A percentile compares a stretch with the other conserved stretches of the same genome.
These are phyloP conservation scores for Ctenomys sociabilis DNA, from an alignment of 2,113 vertebrate species.

Conservation along the genomic window DNA sequence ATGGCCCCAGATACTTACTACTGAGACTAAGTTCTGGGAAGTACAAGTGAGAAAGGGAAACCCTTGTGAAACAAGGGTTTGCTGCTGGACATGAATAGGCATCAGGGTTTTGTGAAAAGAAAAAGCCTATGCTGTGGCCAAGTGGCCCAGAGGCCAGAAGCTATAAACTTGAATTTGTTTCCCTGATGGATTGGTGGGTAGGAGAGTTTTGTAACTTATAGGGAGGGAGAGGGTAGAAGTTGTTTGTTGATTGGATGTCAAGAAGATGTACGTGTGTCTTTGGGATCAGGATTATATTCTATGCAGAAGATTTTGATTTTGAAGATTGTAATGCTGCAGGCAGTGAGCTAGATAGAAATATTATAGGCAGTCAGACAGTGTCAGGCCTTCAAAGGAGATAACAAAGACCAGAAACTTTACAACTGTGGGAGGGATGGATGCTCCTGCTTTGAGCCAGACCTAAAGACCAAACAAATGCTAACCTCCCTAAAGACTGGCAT, in stretches of 20 bases:
- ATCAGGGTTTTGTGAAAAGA: neutral
- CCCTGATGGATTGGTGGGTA: neutral
- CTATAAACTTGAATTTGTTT: neutral
- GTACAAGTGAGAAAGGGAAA: neutral
- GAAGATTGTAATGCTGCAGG: too few relatives aligned
- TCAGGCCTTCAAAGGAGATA: too few relatives aligned
- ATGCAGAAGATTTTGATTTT: neutral
- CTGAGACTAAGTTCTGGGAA: neutral
- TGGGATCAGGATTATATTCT: neutral
- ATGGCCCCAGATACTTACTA: neutral
- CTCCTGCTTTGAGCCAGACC: too few relatives aligned
- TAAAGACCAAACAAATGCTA: too few relatives aligned
- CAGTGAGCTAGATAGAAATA: too few relatives aligned
- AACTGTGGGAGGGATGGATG: too few relatives aligned
- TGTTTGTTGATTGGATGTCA: neutral
- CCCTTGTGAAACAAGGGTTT: neutral
- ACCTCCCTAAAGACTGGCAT: too few relatives aligned
- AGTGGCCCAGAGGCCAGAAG: neutral
- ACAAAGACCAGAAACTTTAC: too few relatives aligned
- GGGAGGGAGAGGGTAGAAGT: neutral
- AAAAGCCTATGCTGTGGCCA: neutral
- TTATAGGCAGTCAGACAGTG: too few relatives aligned
- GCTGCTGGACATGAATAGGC: neutral
- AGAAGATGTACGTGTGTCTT: neutral
- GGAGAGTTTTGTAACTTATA: neutral